Percentiles rank a stretch among this genome's conserved stretches.
phyloP scores from a whole-genome alignment of 2,113 vertebrate species.

The Toxotes jaculatrix region DNA sequence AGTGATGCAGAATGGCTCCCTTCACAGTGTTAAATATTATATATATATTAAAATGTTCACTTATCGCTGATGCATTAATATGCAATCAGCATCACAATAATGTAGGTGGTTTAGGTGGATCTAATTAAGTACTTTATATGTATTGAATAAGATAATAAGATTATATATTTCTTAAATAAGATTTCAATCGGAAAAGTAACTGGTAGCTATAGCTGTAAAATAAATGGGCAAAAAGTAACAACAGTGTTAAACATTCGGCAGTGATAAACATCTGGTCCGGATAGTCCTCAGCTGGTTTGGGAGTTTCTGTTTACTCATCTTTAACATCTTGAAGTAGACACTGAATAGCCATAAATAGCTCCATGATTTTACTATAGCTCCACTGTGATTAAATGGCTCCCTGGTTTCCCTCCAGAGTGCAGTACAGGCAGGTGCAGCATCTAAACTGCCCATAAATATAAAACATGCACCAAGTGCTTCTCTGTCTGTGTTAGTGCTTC shows the following conservation, averaged over 20 bases:
- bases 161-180: too few species aligned
- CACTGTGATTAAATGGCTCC: constrained; percentile 19
- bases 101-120: not conserved
- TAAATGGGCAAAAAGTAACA: not conserved
- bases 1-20: not conserved
- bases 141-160: not conserved
- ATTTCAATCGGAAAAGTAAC: too few species aligned
- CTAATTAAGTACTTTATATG: not conserved
- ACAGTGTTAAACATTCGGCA: not conserved
- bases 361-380: constrained; percentile 10
- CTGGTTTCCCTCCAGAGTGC: constrained; percentile 30
- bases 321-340: constrained; percentile 28
- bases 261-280: constrained; percentile 5
- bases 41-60: not conserved
- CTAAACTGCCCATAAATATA: constrained; percentile 33
- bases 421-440: constrained; percentile 19
- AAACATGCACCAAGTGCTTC: constrained; percentile 30
- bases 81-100: not conserved
- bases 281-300: not conserved
- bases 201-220: too few species aligned
- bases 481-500: constrained; percentile 23
- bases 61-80: not conserved
- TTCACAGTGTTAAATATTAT: not conserved
- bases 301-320: constrained; percentile 31
- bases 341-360: constrained; percentile 10